Percentiles rank a stretch among this genome's conserved stretches.
These are phyloP conservation scores for Pogonocichla stellata DNA, from an alignment of 2,113 vertebrate species.

Conservation along the genomic window DNA sequence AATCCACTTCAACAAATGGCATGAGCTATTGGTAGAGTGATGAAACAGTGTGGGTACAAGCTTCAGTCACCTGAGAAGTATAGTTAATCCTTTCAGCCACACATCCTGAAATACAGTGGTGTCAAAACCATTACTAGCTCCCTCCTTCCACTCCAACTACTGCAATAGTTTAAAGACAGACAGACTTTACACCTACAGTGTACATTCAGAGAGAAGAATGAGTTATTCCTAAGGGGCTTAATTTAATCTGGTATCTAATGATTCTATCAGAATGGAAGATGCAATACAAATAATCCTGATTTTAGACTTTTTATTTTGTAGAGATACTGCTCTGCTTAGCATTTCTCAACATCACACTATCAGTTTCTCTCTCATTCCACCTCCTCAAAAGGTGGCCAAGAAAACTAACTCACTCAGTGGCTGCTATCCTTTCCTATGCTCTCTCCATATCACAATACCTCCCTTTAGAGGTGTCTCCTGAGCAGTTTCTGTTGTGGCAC, in stretches of 20 bases:
- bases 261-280: neutral
- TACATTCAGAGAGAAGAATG: neutral
- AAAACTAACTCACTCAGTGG: neutral
- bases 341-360: neutral
- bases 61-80: neutral
- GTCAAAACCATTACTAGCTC: neutral
- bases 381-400: neutral
- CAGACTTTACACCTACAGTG: neutral
- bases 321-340: neutral
- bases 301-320: neutral
- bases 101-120: neutral
- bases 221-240: neutral
- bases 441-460: neutral
- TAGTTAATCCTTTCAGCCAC: slow-evolving; percentile 1
- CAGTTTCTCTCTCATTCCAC: neutral
- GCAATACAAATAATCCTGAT: neutral
- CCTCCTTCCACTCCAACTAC: neutral
- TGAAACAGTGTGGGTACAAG: neutral
- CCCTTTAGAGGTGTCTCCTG: neutral
- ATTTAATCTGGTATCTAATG: neutral
- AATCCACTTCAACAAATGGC: neutral
- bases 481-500: neutral
- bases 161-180: neutral
- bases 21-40: neutral
- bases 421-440: neutral